Conservation (phyloP, 1,140 invertebrate genomes). For the Monochamus saltuarius region DNA sequence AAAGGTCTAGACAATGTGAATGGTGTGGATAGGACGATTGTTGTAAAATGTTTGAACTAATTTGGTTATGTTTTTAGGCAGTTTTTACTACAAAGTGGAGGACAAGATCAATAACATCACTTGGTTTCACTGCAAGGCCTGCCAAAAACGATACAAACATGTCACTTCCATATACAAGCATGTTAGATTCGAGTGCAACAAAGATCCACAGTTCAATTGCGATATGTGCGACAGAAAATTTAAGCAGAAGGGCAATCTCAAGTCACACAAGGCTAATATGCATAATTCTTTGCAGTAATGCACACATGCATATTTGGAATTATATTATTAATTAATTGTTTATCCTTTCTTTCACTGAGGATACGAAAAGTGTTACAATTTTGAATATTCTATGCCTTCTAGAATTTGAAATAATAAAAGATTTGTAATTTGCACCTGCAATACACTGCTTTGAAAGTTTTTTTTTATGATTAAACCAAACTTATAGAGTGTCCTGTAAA, state of each 20-base stretch:
- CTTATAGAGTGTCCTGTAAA: too few species aligned
- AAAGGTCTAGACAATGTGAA: too few species aligned
- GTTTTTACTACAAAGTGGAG: slow-evolving; percentile 8
- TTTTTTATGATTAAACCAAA: too few species aligned
- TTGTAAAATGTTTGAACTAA: background rate
- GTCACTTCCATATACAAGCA: slow-evolving; percentile 60
- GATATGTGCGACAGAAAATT: slow-evolving; percentile 43
- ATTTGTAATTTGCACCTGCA: too few species aligned
- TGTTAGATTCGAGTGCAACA: slow-evolving; percentile 67
- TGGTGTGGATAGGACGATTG: background rate
- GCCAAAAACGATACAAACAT: slow-evolving; percentile 60
- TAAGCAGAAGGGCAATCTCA: slow-evolving; percentile 44
- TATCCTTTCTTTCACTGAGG: too few species aligned
- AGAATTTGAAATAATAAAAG: too few species aligned
- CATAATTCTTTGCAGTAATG: slow-evolving; percentile 18
- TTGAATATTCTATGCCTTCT: too few species aligned
- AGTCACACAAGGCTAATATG: slow-evolving; percentile 41
- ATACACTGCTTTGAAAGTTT: too few species aligned
- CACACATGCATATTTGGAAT: background rate
- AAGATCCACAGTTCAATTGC: slow-evolving; percentile 53
- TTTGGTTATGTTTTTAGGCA: background rate
- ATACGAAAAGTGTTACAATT: too few species aligned
- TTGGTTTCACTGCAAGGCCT: slow-evolving; percentile 45
- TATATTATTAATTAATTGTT: too few species aligned
- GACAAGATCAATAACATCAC: background rate